phyloP scores from a whole-genome alignment of 2,113 vertebrate species.

The Hippocampus abdominalis region DNA sequence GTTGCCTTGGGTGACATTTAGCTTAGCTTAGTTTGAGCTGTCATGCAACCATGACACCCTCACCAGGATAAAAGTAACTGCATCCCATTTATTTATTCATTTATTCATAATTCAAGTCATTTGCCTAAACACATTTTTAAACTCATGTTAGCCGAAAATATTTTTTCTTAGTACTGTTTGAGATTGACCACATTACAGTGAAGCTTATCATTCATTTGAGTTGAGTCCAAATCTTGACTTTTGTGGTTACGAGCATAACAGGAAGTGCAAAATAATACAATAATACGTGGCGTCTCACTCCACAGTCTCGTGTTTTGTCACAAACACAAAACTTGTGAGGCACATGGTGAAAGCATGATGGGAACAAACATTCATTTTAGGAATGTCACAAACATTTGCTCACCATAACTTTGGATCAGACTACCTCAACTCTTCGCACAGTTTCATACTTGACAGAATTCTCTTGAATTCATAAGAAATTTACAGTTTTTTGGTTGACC shows the following conservation, averaged over 20 bases:
- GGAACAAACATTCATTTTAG: neutral
- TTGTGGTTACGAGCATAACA: neutral
- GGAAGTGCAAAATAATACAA: neutral
- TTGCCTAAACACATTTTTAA: neutral
- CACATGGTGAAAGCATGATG: neutral
- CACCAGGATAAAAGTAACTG: neutral
- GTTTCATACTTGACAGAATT: neutral
- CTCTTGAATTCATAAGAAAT: neutral
- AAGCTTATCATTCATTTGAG: neutral
- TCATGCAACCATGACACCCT: neutral
- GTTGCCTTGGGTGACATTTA: neutral
- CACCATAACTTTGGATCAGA: neutral
- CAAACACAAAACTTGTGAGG: neutral
- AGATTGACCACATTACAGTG: neutral
- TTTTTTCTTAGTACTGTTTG: neutral
- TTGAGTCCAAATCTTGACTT: constrained; percentile 1
- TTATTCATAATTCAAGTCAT: neutral
- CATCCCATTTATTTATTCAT: neutral
- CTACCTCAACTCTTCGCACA: neutral
- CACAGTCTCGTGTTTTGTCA: neutral
- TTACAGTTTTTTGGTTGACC: too few species aligned
- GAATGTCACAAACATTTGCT: neutral
- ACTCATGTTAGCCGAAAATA: neutral
- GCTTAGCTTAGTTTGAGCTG: neutral
- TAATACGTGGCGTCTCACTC: neutral